phyloP scores from a whole-genome alignment of 1,140 invertebrate species.

The Araneus ventricosus region DNA sequence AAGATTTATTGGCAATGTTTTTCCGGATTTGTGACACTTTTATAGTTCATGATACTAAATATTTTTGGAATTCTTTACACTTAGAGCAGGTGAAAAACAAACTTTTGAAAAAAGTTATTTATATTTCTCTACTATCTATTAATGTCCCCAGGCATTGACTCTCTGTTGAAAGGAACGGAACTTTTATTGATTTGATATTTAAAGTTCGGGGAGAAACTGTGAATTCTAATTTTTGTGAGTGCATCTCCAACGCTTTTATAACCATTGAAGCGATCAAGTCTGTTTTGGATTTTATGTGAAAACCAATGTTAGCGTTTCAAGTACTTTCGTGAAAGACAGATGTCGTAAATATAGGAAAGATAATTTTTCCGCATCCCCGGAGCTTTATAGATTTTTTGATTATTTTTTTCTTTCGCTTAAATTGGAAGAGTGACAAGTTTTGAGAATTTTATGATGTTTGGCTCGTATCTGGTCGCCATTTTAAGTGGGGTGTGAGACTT shows the following conservation, averaged over 20 bases:
- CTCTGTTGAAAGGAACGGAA: background rate
- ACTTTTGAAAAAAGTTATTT: background rate
- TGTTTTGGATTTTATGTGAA: background rate
- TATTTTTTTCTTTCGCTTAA: too few species aligned
- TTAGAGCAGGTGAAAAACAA: background rate
- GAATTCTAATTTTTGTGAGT: background rate
- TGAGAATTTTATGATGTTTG: too few species aligned
- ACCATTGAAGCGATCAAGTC: background rate
- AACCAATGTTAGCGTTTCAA: background rate
- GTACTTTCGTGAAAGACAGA: background rate
- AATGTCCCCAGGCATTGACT: background rate
- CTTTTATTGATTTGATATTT: background rate
- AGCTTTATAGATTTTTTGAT: too few species aligned
- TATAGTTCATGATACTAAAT: background rate
- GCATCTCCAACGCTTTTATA: too few species aligned
- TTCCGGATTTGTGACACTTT: background rate
- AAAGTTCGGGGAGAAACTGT: background rate
- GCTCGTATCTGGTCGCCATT: too few species aligned
- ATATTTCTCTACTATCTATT: background rate
- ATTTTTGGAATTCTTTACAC: background rate
- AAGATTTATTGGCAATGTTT: background rate
- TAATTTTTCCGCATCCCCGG: background rate
- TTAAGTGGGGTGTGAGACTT: too few species aligned
- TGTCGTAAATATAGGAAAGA: background rate
- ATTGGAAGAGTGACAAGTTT: too few species aligned